Conservation (phyloP, 2,113 vertebrate species). For the Probosciger aterrimus region DNA sequence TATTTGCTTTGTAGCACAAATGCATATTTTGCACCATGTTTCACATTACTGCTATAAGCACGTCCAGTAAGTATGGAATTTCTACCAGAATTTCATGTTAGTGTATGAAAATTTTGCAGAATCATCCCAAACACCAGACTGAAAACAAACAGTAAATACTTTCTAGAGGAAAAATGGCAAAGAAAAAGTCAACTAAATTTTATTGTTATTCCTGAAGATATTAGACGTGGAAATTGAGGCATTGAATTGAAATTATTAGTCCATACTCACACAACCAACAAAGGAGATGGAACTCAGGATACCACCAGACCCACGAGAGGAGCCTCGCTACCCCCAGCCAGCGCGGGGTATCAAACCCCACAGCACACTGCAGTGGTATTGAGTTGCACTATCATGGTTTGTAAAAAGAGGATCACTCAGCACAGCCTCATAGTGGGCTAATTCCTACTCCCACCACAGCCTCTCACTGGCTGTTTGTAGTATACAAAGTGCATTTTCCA, state of each 20-base stretch:
- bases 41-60: not conserved
- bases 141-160: not conserved
- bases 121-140: not conserved
- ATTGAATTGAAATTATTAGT: not conserved
- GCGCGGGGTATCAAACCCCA: not conserved
- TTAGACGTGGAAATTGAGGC: not conserved
- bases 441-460: not conserved
- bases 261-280: not conserved
- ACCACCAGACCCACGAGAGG: not conserved
- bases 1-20: not conserved
- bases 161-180: not conserved
- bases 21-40: not conserved
- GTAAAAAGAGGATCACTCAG: not conserved
- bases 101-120: not conserved
- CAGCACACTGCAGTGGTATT: not conserved
- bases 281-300: not conserved
- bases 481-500: not conserved
- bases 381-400: not conserved
- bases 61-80: not conserved
- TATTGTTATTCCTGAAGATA: not conserved
- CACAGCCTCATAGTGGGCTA: not conserved
- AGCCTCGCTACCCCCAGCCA: not conserved
- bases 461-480: not conserved
- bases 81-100: not conserved
- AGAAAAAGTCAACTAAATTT: not conserved